Evolutionary conservation across 2,888 invertebrate genomes (phyloP), one percentile per base, ranked within the genome.

Genomic region (Alitta virens): DNA sequence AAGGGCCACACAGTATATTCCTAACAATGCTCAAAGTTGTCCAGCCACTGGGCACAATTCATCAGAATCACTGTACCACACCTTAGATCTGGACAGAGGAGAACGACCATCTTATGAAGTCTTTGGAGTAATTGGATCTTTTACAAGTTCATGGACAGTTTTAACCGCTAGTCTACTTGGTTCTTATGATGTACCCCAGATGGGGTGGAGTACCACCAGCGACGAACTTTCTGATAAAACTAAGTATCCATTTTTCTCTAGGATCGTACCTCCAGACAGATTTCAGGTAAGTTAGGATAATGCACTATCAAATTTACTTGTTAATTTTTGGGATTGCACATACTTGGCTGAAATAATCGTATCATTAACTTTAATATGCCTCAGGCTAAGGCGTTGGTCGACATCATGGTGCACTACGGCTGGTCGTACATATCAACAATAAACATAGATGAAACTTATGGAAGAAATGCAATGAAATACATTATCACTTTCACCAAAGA

Each of bases 381-480:
- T 49, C 23, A 25, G n/a, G 53, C 53, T 7, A 25, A 25, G 26
- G 53, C 53, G 23, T 7, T 52, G 24, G 26, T 52, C 2, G 53
- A 52, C 24, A 2, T 52, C 21, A 25, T 52, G 53, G 12, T 24
- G n/a, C 2, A 21, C 5, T 25, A 52, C 23, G 24, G n/a, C 9
- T 52, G 53, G 53, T 24, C 53, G 5, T 52, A 52, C 26, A 52
- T 52, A n/a, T 21, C 53, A 3, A 52, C n/a, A n/a, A 16, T 24
- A n/a, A n/a, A 25, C 23, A 24, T 25, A 9, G 24, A 52, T n/a
- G 53, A 24, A 21, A 24, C 24, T n/a, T 52, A 52, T 21, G 53
- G 53, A 3, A n/a, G 24, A 9, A 52, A 21, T 25, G 53, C 24
- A 16, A 52, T 52, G 53, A 25, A 21, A 9, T 21, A 9, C 26